Conservation (phyloP, 2,888 invertebrate species). For the Acronicta leporina region DNA sequence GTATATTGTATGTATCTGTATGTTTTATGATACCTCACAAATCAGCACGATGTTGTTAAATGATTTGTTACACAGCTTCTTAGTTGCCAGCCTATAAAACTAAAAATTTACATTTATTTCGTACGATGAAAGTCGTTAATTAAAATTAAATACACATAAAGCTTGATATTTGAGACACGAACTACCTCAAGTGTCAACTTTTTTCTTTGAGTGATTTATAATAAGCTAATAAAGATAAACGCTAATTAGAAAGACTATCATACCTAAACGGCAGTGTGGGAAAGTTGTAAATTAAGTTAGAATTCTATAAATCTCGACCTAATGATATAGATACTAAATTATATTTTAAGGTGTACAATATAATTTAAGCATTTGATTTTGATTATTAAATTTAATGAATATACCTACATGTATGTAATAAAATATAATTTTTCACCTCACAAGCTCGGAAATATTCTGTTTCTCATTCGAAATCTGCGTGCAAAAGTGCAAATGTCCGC, state of each 20-base stretch:
- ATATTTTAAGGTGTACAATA: neutral
- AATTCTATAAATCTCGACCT: neutral
- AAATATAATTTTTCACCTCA: no score
- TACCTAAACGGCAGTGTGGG: slow-evolving; percentile 1
- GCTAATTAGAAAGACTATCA: slow-evolving; percentile 21
- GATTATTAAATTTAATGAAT: no score
- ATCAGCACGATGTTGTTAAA: slow-evolving; percentile 18
- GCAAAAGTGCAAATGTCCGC: no score
- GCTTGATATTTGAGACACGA: slow-evolving; percentile 17
- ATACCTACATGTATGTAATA: no score
- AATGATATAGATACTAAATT: neutral
- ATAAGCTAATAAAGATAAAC: slow-evolving; percentile 21
- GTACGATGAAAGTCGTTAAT: slow-evolving; percentile 41
- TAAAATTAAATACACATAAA: slow-evolving; percentile 24
- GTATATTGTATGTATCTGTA: neutral
- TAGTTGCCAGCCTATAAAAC: slow-evolving; percentile 20
- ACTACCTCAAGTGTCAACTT: slow-evolving; percentile 11
- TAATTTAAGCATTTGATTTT: no score
- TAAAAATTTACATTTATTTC: slow-evolving; percentile 21
- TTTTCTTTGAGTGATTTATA: slow-evolving; percentile 37
- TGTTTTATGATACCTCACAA: slow-evolving; percentile 19
- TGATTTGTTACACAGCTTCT: slow-evolving; percentile 27
- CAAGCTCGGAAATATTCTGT: no score
- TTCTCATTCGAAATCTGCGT: no score
- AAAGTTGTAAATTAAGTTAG: slow-evolving; percentile 11